These are phyloP conservation scores for Ridgeia piscesae DNA, from an alignment of 1,140 invertebrate genomes.

Conservation along the genomic window DNA sequence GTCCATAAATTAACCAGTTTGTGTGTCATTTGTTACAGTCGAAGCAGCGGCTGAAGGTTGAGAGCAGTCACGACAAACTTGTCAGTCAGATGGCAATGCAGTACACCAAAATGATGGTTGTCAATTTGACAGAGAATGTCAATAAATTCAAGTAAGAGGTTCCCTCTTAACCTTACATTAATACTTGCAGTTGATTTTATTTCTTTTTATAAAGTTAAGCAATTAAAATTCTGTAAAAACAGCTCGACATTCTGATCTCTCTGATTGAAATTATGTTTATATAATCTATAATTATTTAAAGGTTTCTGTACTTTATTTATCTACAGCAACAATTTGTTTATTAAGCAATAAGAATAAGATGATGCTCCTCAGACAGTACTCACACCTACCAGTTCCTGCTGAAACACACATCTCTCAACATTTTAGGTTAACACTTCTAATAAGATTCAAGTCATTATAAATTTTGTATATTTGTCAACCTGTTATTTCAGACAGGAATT, in stretches of 20 bases:
- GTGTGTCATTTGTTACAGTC: slow-evolving; percentile 10
- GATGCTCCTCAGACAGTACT: too few species aligned
- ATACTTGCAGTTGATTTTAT: background rate
- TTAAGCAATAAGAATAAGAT: too few species aligned
- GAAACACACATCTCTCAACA: too few species aligned
- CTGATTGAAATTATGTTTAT: too few species aligned
- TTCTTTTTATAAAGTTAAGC: background rate
- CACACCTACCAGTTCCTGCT: too few species aligned
- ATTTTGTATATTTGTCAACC: background rate
- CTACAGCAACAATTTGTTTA: too few species aligned
- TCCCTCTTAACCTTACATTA: background rate
- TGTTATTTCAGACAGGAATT: slow-evolving; percentile 28
- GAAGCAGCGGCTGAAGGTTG: slow-evolving; percentile 30
- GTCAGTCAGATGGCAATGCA: slow-evolving; percentile 28
- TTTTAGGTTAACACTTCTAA: background rate
- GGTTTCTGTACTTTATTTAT: too few species aligned
- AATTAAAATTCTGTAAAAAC: too few species aligned
- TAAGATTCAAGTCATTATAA: background rate
- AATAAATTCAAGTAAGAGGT: slow-evolving; percentile 28
- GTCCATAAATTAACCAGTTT: background rate
- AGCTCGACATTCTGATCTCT: too few species aligned
- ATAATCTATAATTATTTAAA: too few species aligned
- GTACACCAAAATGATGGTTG: slow-evolving; percentile 31
- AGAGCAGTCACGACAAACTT: slow-evolving; percentile 26
- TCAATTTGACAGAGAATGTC: slow-evolving; percentile 28